Percentiles rank a stretch among this genome's conserved stretches.
Evolutionary conservation across 2,113 vertebrate genomes (phyloP).

Genomic region (Lampris incognitus): DNA sequence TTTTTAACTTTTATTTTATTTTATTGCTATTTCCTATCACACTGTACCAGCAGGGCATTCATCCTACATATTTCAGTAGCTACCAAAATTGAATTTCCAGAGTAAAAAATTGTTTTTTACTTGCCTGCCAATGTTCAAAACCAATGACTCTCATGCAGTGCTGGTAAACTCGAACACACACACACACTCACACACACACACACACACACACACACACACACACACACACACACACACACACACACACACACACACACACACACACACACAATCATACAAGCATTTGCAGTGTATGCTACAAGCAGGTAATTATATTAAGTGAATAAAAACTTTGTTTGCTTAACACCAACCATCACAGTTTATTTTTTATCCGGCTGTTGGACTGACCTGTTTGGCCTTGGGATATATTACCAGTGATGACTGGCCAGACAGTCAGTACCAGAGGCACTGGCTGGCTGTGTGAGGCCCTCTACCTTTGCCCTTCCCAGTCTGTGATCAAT

Average conservation of each 20-base stretch:
- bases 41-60: too few relatives aligned
- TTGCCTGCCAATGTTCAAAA: too few relatives aligned
- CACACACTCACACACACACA: conserved; percentile 11
- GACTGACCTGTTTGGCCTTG: conserved; percentile 23
- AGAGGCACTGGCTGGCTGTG: conserved; percentile 57
- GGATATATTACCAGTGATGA: conserved; percentile 27
- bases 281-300: background rate
- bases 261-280: conserved; percentile 2
- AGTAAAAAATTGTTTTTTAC: too few relatives aligned
- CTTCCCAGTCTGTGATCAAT: conserved; percentile 67
- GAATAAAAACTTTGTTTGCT: background rate
- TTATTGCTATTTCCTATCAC: too few relatives aligned
- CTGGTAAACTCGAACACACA: background rate
- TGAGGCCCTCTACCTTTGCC: conserved; percentile 17
- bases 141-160: background rate
- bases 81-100: too few relatives aligned
- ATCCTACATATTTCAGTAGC: too few relatives aligned
- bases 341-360: background rate
- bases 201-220: background rate
- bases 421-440: conserved; percentile 70
- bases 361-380: conserved; percentile 17
- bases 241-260: conserved; percentile 6
- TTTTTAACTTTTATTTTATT: too few relatives aligned
- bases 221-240: conserved; percentile 1
- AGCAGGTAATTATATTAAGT: background rate